Evolutionary conservation across 92 coral and sea anemone genomes (phyloP).

Genomic region (Galaxea fascicularis): DNA sequence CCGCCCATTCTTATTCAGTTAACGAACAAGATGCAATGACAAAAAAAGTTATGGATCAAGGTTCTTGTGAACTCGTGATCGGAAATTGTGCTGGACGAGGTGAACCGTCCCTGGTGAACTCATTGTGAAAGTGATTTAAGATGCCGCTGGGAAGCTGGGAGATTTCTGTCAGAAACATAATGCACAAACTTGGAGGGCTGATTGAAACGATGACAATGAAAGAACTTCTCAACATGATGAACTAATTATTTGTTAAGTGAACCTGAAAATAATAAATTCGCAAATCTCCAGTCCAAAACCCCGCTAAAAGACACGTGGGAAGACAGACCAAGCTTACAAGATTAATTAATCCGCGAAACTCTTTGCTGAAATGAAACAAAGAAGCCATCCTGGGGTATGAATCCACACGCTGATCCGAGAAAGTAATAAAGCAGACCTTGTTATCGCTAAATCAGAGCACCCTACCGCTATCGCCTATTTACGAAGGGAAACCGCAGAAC

Average conservation of each 20-base stretch:
- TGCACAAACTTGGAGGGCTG: no score
- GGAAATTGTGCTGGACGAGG: not conserved
- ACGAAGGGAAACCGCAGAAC: constrained; percentile 40
- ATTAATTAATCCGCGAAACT: constrained; percentile 42
- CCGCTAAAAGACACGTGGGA: constrained; percentile 27
- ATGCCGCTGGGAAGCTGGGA: not conserved
- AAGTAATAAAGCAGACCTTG: constrained; percentile 20
- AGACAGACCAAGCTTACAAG: constrained; percentile 40
- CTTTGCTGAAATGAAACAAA: constrained; percentile 9
- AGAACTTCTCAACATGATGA: no score
- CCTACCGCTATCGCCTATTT: constrained; percentile 3
- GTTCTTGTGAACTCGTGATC: not conserved
- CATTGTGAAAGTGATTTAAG: not conserved
- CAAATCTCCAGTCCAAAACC: constrained; percentile 12
- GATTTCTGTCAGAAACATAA: no score
- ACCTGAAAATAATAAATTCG: not conserved
- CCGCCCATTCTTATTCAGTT: no score
- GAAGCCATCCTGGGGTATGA: not conserved
- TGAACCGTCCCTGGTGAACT: not conserved
- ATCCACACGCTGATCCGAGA: constrained; percentile 21
- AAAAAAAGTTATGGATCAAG: not conserved
- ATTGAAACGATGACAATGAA: no score
- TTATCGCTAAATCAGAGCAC: not conserved
- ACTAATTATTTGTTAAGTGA: not conserved
- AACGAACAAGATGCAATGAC: not conserved